Evolutionary conservation across 2,888 invertebrate species (phyloP), one percentile per base, ranked within the genome.

Genomic region (Idaea aversata): DNA sequence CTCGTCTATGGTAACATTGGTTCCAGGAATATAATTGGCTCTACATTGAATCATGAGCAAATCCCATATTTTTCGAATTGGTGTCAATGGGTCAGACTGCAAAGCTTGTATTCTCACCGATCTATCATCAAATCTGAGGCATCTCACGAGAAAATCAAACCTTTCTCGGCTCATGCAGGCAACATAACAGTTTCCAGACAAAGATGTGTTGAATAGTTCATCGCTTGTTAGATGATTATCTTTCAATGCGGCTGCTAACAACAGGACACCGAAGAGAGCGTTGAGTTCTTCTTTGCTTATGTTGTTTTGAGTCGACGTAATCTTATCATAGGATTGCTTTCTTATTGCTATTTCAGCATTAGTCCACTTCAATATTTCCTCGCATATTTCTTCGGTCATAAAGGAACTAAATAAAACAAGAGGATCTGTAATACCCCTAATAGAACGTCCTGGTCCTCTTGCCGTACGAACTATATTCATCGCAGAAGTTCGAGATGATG

Each of bases 1-100:
- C 65, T 79, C 77, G 69, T 81, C 78, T 15, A 77, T 69, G 15
- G 74, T 76, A 6, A 73, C 63, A 66, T 75, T 61, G 59, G 68
- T 67, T 34, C 65, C 47, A 10, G 63, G 67, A 15, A 15, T 35
- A 59, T 65, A 71, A 61, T n/a, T 58, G n/a, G 61, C 38, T 65
- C 36, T 61, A 58, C 69, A 71, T 7, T 71, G 65, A 5, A 16
- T 36, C 36, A 67, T 67, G 38, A 72, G 63, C 59, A 69, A 64
- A 6, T 70, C 66, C 70, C 69, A 72, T 59, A 64, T 61, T 34
- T 68, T 62, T 67, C 72, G 61, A 25, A 72, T 67, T 36, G 70
- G 72, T 38, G 67, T 65, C 47, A 69, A 66, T 6, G 62, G 67
- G 63, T 72, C 70, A 47, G 58, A 38, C 60, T 34, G 57, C 15